Evolutionary conservation across 2,888 invertebrate species (phyloP).

Genomic region (Calameuta idolon): DNA sequence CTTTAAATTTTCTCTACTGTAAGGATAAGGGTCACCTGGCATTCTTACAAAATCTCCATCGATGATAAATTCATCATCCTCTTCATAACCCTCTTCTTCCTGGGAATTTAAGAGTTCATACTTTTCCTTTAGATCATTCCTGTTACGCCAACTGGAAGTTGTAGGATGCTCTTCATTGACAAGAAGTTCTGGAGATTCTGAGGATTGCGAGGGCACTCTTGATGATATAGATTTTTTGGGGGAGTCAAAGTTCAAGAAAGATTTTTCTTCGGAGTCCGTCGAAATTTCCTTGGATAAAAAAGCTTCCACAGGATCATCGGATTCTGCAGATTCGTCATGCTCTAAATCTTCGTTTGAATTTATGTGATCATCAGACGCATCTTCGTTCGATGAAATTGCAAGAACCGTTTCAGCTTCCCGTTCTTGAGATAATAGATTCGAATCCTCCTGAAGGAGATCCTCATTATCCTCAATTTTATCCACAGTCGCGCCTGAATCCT

Average conservation of each 20-base stretch:
- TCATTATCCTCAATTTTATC: background rate
- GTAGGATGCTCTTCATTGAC: background rate
- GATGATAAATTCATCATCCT: background rate
- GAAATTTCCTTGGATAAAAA: background rate
- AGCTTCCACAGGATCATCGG: background rate
- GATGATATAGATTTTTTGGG: background rate
- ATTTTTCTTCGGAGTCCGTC: background rate
- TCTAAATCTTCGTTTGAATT: background rate
- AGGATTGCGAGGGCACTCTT: background rate
- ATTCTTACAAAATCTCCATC: constrained; percentile 35
- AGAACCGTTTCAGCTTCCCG: background rate
- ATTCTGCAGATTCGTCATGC: background rate
- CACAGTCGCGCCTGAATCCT: background rate
- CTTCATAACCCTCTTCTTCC: constrained; percentile 19
- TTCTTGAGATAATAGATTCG: background rate
- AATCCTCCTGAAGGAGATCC: background rate
- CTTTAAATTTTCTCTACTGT: constrained; percentile 42
- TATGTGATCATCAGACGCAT: background rate
- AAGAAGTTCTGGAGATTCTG: background rate
- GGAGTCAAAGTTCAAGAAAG: background rate
- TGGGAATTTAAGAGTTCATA: background rate
- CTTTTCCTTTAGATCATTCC: background rate
- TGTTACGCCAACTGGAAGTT: background rate
- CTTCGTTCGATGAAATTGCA: background rate
- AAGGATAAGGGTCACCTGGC: constrained; percentile 52